Evolutionary conservation across 2,113 vertebrate genomes (phyloP), one percentile per base, ranked within the genome.

Genomic region (Callorhinus ursinus): DNA sequence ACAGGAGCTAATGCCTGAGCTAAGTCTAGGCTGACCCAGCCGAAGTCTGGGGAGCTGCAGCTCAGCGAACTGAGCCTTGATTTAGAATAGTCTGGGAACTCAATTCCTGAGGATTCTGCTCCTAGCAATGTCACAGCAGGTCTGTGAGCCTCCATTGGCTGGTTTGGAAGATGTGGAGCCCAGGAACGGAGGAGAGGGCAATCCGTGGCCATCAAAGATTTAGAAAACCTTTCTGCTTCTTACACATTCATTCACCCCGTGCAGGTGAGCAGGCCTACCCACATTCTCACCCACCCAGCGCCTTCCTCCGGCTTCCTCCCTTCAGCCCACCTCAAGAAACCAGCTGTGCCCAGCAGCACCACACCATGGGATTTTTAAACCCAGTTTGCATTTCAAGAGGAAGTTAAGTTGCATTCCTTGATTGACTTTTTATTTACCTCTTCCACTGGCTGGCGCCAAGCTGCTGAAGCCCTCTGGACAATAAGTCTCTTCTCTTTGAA

Each of bases 401-500:
- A 95, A 92, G 77, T 59, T 19, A 55, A 95, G 33, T 53, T 84
- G 46, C 84, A 72, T 74, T 92, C 15, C 1, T 0, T 84, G 36
- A 91, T 84, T 94, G 46, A 77, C 71, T 92, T 88, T 90, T 57
- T 46, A 87, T 67, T 96, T 90, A 61, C 93, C 93, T 96, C 95
- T 83, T 90, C 83, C 57, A 2, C 72, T 24, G 53, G 71, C 88
- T 74, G 53, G 53, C 7, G 57, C 94, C 95, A 92, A 87, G 59
- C 96, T 87, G 49, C 86, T 83, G 28, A 31, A 91, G 28, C n/a
- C 76, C 69, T 91, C 63, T 90, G 26, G 69, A 97, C 61, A 87
- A 76, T 80, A 92, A 96, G 67, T 72, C 92, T 93, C 92, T 93
- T 95, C 96, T 96, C 92, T 97, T 80, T 65, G 55, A 96, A 96